Evolutionary conservation across 2,888 invertebrate genomes (phyloP), one percentile per base, ranked within the genome.

Genomic region (Brachyopa scutellaris): DNA sequence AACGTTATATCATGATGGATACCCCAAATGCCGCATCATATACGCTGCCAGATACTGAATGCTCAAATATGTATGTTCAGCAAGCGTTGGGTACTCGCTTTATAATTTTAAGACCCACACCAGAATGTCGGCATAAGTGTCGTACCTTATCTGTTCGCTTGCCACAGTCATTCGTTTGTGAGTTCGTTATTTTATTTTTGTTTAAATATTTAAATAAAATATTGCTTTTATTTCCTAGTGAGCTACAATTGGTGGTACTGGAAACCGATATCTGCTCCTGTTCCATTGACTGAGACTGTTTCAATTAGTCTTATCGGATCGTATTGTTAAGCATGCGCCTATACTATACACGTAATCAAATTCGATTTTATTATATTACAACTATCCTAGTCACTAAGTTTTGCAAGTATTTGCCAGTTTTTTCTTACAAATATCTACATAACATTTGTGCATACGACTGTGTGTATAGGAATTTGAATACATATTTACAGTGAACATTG

Each of bases 191-290:
- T 55, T 29, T 21, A 23, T 3, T 42, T 23, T 42, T 40, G n/a
- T n/a, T n/a, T n/a, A n/a, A n/a, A n/a, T n/a, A n/a, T n/a, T n/a
- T n/a, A n/a, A n/a, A n/a, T n/a, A n/a, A n/a, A n/a, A n/a, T n/a
- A n/a, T n/a, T n/a, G n/a, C n/a, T n/a, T n/a, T n/a, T n/a, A n/a
- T n/a, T n/a, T n/a, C n/a, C n/a, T n/a, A 95, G 95, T 95, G 86
- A 94, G 93, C 91, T 95, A 94, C 88, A 95, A 95, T 88, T 95
- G 95, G 94, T 93, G 94, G 93, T 95, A 94, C 86, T 95, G 94
- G 94, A 92, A 93, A 86, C 94, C 94, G 23, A 91, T 93, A 69
- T 94, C 94, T 88, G 91, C 93, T 84, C 93, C 94, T 51, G 91
- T 92, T 80, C 90, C 92, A 88, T 93, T 91, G 87, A 91, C 93